These are phyloP conservation scores for Brassicogethes aeneus DNA, from an alignment of 2,888 invertebrate species.

Conservation along the genomic window DNA sequence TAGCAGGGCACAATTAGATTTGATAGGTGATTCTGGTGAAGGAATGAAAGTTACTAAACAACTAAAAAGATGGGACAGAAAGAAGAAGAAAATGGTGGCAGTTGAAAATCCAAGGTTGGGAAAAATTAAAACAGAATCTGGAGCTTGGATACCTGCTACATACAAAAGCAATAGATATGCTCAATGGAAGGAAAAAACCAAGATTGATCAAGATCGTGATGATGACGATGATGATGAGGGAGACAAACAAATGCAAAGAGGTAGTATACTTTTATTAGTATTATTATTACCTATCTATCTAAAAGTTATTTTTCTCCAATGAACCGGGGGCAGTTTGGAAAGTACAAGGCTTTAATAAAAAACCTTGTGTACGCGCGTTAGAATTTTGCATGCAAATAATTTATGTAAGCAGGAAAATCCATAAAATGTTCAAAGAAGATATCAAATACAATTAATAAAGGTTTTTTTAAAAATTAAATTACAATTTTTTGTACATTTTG, in stretches of 20 bases:
- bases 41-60: conserved; percentile 50
- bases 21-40: conserved; percentile 73
- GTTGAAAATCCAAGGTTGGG: conserved; percentile 52
- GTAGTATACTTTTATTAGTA: too few relatives aligned
- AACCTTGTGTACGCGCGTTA: too few relatives aligned
- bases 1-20: conserved; percentile 68
- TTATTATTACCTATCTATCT: too few relatives aligned
- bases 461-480: too few relatives aligned
- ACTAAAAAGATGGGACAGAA: conserved; percentile 83
- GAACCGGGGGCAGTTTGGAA: too few relatives aligned
- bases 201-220: conserved; percentile 42
- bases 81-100: conserved; percentile 90
- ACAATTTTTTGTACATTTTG: too few relatives aligned
- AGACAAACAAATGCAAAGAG: conserved; percentile 10
- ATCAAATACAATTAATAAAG: too few relatives aligned
- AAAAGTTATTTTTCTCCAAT: too few relatives aligned
- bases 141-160: conserved; percentile 86
- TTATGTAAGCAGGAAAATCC: too few relatives aligned
- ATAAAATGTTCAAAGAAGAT: too few relatives aligned
- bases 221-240: conserved; percentile 43
- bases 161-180: conserved; percentile 87
- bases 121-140: conserved; percentile 92
- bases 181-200: conserved; percentile 74
- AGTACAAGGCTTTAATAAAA: too few relatives aligned
- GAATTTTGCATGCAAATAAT: too few relatives aligned